Base-by-base conservation (phyloP, 37 sponge, comb jelly and placozoan species). In the Chondrilla cf. caribensis region DNA sequence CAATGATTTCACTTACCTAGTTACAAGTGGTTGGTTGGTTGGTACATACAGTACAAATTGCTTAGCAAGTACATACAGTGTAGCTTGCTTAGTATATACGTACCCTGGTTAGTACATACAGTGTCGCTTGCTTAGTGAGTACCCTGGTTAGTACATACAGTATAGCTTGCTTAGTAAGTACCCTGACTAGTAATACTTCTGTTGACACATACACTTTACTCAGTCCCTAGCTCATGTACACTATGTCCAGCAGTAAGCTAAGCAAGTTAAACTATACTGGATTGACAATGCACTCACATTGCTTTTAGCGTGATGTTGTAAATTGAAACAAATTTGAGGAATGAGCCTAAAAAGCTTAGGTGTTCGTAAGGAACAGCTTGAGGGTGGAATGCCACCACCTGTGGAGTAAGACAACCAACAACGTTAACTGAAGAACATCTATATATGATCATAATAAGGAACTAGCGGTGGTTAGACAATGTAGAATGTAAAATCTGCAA, bases 361-460 rank as follows among this genome's bases (percentile, higher is more conserved):
- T 40, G 40, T 26, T 37, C 79, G 58, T 81, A 89, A 15, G 89
- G 89, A 25, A 88, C n/a, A 7, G 39, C 0, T 1, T 73, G 29
- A 72, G 58, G 79, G 65, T 8, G 37, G 21, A 60, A 70, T 11
- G 76, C 80, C 58, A 78, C 19, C 38, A 87, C 62, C 88, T 87
- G 60, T 65, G 47, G 33, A 25, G 54, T 47, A 43, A 36, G 59
- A 2, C 19, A 1, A 3, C 44, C n/a, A n/a, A n/a, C n/a, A n/a
- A n/a, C n/a, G n/a, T n/a, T n/a, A n/a, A n/a, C n/a, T n/a, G n/a
- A n/a, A n/a, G n/a, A n/a, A n/a, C n/a, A n/a, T n/a, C n/a, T n/a
- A n/a, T n/a, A n/a, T n/a, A n/a, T 15, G 32, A 78, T 78, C 36
- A 2, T 54, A 42, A 28, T 6, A 31, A 71, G 73, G 24, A 36